Evolutionary conservation across 2,113 vertebrate species (phyloP).

Genomic region (Pimephales promelas): DNA sequence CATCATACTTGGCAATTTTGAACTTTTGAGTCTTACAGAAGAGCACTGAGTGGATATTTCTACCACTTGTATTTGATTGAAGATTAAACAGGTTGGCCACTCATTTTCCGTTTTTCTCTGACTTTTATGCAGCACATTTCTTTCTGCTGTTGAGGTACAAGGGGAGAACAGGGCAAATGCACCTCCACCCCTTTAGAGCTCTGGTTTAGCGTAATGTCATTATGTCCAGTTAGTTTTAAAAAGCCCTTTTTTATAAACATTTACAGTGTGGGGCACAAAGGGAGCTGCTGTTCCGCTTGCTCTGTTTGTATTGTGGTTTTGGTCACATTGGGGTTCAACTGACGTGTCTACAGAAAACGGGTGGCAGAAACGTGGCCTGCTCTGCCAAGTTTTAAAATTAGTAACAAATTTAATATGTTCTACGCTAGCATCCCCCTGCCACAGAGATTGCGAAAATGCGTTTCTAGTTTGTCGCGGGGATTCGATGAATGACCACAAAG

Average conservation of each 20-base stretch:
- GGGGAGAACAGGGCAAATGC: slow-evolving; percentile 48
- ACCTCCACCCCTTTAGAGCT: slow-evolving; percentile 57
- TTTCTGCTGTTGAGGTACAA: slow-evolving; percentile 56
- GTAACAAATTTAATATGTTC: slow-evolving; percentile 91
- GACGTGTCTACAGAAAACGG: slow-evolving; percentile 73
- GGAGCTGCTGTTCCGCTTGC: slow-evolving; percentile 80
- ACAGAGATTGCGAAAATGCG: slow-evolving; percentile 81
- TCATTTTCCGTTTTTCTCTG: slow-evolving; percentile 45
- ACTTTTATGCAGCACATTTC: slow-evolving; percentile 57
- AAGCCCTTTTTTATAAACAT: slow-evolving; percentile 75
- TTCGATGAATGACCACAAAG: slow-evolving; percentile 82
- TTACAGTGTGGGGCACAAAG: slow-evolving; percentile 74
- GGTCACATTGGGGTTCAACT: slow-evolving; percentile 72
- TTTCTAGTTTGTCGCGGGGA: slow-evolving; percentile 81
- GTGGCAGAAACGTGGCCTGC: slow-evolving; percentile 79
- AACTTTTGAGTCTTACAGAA: neutral
- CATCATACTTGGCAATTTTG: neutral
- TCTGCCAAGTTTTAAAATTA: slow-evolving; percentile 89
- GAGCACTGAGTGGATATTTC: neutral
- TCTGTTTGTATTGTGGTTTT: slow-evolving; percentile 87
- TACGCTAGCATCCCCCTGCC: slow-evolving; percentile 80
- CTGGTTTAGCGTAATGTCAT: slow-evolving; percentile 73
- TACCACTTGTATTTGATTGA: slow-evolving; percentile 1
- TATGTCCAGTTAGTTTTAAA: slow-evolving; percentile 75
- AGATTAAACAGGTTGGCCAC: slow-evolving; percentile 6